phyloP scores from a whole-genome alignment of 2,113 vertebrate genomes.

The Rana temporaria region DNA sequence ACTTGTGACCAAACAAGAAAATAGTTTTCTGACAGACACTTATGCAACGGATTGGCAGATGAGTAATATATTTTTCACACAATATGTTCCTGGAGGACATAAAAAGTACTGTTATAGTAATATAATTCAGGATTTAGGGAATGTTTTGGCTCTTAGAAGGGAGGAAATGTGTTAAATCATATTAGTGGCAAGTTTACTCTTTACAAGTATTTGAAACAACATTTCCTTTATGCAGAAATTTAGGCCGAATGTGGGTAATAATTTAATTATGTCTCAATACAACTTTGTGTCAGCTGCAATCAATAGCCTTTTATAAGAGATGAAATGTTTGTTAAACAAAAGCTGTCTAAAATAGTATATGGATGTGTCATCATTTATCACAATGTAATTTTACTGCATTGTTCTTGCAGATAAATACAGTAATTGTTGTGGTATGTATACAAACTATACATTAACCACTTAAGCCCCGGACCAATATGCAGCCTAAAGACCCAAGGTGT shows the following conservation, averaged over 20 bases:
- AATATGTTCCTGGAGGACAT: conserved; percentile 55
- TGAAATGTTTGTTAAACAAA: conserved; percentile 6
- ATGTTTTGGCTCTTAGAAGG: conserved; percentile 61
- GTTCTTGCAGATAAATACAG: too few relatives aligned
- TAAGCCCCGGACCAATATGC: too few relatives aligned
- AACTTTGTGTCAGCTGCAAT: conserved; percentile 36
- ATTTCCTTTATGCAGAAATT: conserved; percentile 58
- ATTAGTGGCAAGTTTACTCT: conserved; percentile 58
- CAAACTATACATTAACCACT: too few relatives aligned
- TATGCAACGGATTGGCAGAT: conserved; percentile 5
- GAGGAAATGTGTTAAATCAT: conserved; percentile 64
- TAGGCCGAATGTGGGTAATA: conserved; percentile 61
- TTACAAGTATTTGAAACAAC: conserved; percentile 63
- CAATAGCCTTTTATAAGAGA: background rate
- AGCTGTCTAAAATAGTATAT: background rate
- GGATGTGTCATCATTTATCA: too few relatives aligned
- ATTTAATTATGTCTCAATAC: conserved; percentile 56
- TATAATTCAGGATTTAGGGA: conserved; percentile 63
- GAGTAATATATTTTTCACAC: conserved; percentile 15
- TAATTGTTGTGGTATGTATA: too few relatives aligned
- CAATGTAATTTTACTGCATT: too few relatives aligned
- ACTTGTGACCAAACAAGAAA: conserved; percentile 27
- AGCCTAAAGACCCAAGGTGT: too few relatives aligned
- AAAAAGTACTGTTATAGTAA: conserved; percentile 60
- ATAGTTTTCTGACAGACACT: background rate